Evolutionary conservation across 2,113 vertebrate species (phyloP).

Genomic region (Todiramphus chloris): DNA sequence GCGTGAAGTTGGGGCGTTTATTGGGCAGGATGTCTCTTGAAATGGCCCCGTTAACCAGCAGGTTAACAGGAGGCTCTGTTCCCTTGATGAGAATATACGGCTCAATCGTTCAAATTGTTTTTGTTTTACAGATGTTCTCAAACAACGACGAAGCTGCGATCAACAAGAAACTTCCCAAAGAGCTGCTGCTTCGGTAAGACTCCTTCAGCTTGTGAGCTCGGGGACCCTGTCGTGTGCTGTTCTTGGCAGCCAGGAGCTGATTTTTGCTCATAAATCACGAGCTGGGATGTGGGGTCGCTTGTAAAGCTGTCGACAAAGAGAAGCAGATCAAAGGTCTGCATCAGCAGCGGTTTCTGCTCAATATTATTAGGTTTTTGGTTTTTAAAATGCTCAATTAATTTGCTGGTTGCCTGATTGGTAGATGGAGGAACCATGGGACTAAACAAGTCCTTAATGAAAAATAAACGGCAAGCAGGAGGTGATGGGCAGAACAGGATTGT

Average conservation of each 20-base stretch:
- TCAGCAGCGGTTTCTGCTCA: neutral
- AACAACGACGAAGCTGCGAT: conserved; percentile 97
- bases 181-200: conserved; percentile 91
- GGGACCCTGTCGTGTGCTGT: neutral
- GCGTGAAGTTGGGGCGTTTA: neutral
- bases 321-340: neutral
- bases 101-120: neutral
- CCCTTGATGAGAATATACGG: neutral
- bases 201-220: neutral
- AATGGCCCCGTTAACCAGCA: accelerated
- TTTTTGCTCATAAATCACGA: neutral
- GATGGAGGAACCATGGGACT: neutral
- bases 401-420: neutral
- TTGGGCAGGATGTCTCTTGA: neutral
- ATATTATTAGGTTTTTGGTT: neutral
- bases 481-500: neutral
- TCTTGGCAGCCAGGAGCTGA: neutral
- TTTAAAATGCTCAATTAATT: neutral
- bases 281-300: neutral
- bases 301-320: neutral
- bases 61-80: neutral
- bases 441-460: neutral
- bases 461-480: neutral
- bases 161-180: conserved; percentile 98
- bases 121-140: conserved; percentile 93